Evolutionary conservation across 2,797 vertebrate species (phyloP), one percentile per base, ranked within the genome.

Genomic region (Chelon auratus): DNA sequence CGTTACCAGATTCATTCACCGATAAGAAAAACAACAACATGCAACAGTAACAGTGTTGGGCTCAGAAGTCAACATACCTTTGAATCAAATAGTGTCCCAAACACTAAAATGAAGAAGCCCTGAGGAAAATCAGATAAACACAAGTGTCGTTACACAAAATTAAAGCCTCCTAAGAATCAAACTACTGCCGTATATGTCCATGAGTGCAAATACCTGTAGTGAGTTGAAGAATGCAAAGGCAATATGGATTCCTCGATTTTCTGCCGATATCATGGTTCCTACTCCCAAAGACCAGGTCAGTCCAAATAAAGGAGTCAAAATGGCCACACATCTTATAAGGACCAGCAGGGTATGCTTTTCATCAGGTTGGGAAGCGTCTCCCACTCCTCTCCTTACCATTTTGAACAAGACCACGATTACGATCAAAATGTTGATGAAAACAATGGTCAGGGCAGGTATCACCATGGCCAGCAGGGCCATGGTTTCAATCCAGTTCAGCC

Each of bases 251-350:
- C 84, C 90, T n/a, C 11, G 0, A 11, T 82, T 65, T 42, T 20
- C 70, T 39, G 68, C 84, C 0, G 66, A 72, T 18, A 89, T 0
- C 76, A 96, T 58, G 0, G 90, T 95, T 66, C 95, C 95, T 36
- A 99, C 77, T 62, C 97, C 97, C 24, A 99, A 93, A 68, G 92
- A 93, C 97, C 97, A 98, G 1, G 97, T 98, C 48, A 98, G 93
- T 22, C 96, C 97, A 77, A 99, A 89, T 22, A 98, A 89, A 0
- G 97, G 96, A 0, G 96, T 97, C 83, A 98, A 86, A 80, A 98
- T 93, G 26, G 94, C 93, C 11, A 99, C 85, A 59, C 96, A 96
- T 91, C 96, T 96, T 65, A 87, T 60, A 61, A 98, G 94, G 70
- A 97, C 95, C 58, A 94, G 62, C 9, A 97, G 39, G 0, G 93